These are phyloP conservation scores for Erythrocercus mccallii DNA, from an alignment of 2,113 vertebrate species.

Conservation along the genomic window DNA sequence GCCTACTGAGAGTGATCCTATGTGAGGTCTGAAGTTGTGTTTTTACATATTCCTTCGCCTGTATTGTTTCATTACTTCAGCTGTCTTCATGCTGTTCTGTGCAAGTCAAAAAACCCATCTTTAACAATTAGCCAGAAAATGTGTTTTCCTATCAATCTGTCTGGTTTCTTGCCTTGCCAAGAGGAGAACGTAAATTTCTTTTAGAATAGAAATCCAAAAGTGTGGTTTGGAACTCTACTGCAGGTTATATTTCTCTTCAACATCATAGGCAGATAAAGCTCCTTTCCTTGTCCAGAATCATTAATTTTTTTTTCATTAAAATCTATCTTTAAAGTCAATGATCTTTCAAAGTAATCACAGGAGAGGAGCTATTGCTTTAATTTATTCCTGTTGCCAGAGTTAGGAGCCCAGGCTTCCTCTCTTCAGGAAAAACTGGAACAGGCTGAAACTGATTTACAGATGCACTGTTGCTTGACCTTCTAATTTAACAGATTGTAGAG, in stretches of 20 bases:
- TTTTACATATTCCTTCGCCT: background rate
- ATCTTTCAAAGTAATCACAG: background rate
- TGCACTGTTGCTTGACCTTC: background rate
- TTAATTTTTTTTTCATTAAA: background rate
- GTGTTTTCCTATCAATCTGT: constrained; percentile 41
- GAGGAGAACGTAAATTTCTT: constrained; percentile 43
- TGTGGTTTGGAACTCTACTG: background rate
- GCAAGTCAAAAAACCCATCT: constrained; percentile 21
- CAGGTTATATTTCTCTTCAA: background rate
- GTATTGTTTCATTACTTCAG: background rate
- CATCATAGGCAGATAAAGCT: background rate
- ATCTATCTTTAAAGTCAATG: background rate
- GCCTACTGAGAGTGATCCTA: background rate
- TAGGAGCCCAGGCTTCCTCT: background rate
- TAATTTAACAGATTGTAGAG: background rate
- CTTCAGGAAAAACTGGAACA: background rate
- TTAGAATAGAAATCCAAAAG: background rate
- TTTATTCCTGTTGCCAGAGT: background rate
- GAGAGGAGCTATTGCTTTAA: background rate
- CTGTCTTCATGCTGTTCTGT: background rate
- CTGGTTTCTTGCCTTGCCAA: constrained; percentile 11
- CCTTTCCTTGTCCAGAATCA: background rate
- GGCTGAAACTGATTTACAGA: background rate
- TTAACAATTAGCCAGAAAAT: constrained; percentile 29
- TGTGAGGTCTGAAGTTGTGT: background rate